Percentiles rank a stretch among this genome's conserved stretches.
These are phyloP conservation scores for Nymphicus hollandicus DNA, from an alignment of 2,113 vertebrate genomes.

Conservation along the genomic window DNA sequence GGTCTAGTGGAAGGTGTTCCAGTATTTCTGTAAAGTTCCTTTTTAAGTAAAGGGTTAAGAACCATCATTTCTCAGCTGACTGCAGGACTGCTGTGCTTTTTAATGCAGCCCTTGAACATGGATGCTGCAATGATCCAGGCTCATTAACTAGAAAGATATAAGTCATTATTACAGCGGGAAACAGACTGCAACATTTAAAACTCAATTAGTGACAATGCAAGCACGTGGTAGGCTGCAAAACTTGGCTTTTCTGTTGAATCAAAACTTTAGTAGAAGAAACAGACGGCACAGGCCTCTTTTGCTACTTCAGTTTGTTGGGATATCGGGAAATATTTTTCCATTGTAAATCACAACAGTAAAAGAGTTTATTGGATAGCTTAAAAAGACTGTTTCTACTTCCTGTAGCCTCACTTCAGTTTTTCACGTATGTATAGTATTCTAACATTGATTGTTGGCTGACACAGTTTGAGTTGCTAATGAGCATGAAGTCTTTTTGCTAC, in stretches of 20 bases:
- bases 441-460: neutral
- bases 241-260: neutral
- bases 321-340: neutral
- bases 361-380: neutral
- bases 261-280: neutral
- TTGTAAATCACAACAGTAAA: neutral
- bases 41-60: neutral
- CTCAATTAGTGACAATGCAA: neutral
- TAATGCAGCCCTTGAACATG: neutral
- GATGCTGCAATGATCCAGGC: neutral
- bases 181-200: constrained; percentile 22
- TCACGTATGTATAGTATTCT: neutral
- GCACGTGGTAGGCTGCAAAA: neutral
- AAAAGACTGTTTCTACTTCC: neutral
- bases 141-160: neutral
- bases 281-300: neutral
- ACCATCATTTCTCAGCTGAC: neutral
- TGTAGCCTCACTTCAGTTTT: neutral
- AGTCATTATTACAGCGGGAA: constrained; percentile 25
- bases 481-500: neutral
- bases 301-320: neutral
- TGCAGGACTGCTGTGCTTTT: neutral
- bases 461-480: neutral
- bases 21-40: neutral
- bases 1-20: neutral